Percentiles rank a stretch among this genome's conserved stretches.
phyloP scores from a whole-genome alignment of 2,888 invertebrate species.

The Noctua pronuba region DNA sequence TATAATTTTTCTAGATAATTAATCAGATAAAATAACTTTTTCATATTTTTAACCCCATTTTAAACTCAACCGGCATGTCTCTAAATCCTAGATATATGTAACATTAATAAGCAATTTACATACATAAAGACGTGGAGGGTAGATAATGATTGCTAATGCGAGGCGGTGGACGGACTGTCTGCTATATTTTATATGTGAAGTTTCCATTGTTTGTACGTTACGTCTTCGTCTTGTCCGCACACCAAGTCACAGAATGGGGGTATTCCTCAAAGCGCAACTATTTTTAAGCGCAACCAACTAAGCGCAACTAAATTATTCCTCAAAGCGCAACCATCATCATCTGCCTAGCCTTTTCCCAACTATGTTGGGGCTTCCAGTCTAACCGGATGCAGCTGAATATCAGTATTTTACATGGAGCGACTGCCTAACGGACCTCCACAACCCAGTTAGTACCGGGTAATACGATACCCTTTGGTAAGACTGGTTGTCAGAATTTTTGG shows the following conservation, averaged over 20 bases:
- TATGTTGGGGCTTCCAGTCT: too few relatives aligned
- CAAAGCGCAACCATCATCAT: too few relatives aligned
- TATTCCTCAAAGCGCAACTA: too few relatives aligned
- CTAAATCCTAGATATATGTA: constrained; percentile 13
- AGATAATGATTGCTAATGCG: constrained; percentile 58
- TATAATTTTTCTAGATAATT: neutral
- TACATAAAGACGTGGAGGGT: constrained; percentile 43
- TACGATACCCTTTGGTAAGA: too few relatives aligned
- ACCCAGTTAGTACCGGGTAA: too few relatives aligned
- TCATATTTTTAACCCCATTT: neutral
- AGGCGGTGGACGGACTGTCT: constrained; percentile 12
- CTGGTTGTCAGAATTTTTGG: too few relatives aligned
- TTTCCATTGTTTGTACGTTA: constrained; percentile 42
- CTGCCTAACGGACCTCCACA: too few relatives aligned
- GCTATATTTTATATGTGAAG: constrained; percentile 50
- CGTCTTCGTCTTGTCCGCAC: neutral
- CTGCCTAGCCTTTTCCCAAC: too few relatives aligned
- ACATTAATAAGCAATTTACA: constrained; percentile 45
- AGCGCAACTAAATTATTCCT: too few relatives aligned
- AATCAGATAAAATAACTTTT: neutral
- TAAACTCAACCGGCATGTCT: neutral
- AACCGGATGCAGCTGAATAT: too few relatives aligned
- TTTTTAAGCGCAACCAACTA: too few relatives aligned
- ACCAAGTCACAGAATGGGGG: neutral
- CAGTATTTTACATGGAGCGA: too few relatives aligned